Base-by-base conservation (phyloP, 2,113 vertebrate species). In the Polyodon spathula region DNA sequence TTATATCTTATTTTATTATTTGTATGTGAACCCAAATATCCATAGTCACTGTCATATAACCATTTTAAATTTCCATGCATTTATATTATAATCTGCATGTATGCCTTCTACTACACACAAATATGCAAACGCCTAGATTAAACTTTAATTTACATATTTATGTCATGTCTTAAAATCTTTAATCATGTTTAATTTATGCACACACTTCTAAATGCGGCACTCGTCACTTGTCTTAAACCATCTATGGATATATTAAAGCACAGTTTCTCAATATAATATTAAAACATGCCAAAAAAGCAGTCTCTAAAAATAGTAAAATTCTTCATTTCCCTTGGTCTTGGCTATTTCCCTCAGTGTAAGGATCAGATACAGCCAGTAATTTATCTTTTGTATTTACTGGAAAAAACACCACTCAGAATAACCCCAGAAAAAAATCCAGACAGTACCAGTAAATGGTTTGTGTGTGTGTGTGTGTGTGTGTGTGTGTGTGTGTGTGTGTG, bases 391-490 rank as follows among this genome's bases (percentile, higher is more conserved):
- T 27, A 27, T 27, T 27, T 27, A 27, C 27, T 27, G 27, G 27
- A 27, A 27, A 27, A 27, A 27, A 3, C 27, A 27, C 27, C 27
- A 27, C 27, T 27, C 27, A 27, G 27, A 27, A 27, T 27, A 27
- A 27, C 27, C 27, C 27, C 27, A 27, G 27, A 27, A 27, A 27
- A 27, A 27, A 27, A 27, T 27, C 27, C 27, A 27, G 27, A 27
- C 2, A 27, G 27, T 27, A 27, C 27, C 27, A 27, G 27, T 27
- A 27, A 27, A 27, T 27, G 37, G 9, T 59, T 46, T 37, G 43
- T 59, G 44, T 16, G 14, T 48, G 42, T 62, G 37, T 50, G 63
- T 37, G 61, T 60, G 61, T 62, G 14, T 46, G 44, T 16, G 10
- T 41, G 39, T 59, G 42, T 48, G 57, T 59, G 42, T 48, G 1